These are phyloP conservation scores for Venusia cambrica DNA, from an alignment of 2,888 invertebrate species.

Conservation along the genomic window DNA sequence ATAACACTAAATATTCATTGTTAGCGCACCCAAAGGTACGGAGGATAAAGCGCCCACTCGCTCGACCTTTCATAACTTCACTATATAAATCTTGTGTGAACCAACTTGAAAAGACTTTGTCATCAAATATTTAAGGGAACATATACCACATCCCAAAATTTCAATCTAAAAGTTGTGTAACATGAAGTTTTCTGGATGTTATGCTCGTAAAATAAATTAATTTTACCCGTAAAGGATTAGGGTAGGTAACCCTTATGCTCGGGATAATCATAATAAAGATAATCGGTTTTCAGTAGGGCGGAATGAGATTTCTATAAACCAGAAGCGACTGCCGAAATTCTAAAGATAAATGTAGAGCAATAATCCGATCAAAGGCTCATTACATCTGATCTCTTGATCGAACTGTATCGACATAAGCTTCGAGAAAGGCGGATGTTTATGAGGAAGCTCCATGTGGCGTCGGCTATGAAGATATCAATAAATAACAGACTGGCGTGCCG, in stretches of 20 bases:
- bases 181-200: neutral
- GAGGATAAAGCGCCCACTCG: constrained; percentile 45
- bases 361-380: constrained; percentile 9
- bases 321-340: neutral
- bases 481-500: constrained; percentile 52
- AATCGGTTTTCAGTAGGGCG: no score
- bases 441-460: constrained; percentile 40
- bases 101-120: constrained; percentile 28
- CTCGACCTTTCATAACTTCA: constrained; percentile 41
- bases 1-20: constrained; percentile 48
- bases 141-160: no score
- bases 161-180: no score
- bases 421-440: constrained; percentile 46
- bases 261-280: no score
- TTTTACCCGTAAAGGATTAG: no score
- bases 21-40: constrained; percentile 37
- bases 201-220: neutral
- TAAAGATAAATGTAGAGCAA: constrained; percentile 11
- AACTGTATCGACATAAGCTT: constrained; percentile 11
- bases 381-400: constrained; percentile 18
- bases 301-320: neutral
- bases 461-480: constrained; percentile 48
- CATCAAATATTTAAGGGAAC: constrained; percentile 27
- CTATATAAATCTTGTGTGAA: constrained; percentile 38
- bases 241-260: no score